Conservation (phyloP, 2,113 vertebrate genomes). For the Toxotes chatareus region DNA sequence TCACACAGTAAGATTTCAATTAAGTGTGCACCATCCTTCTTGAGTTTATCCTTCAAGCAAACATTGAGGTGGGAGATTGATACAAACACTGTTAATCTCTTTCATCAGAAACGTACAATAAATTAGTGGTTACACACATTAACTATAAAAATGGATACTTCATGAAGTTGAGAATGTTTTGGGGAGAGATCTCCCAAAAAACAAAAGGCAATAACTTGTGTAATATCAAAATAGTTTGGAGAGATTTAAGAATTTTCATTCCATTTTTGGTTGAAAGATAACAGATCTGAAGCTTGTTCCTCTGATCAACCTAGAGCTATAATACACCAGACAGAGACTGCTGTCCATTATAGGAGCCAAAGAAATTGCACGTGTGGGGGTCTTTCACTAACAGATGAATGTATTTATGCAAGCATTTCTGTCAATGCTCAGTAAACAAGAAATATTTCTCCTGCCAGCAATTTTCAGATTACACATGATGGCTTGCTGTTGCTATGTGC, state of each 20-base stretch:
- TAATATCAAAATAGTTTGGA: constrained; percentile 51
- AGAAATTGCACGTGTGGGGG: background rate
- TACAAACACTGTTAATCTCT: background rate
- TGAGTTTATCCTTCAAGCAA: constrained; percentile 7
- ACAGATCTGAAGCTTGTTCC: constrained; percentile 20
- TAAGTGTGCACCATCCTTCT: background rate
- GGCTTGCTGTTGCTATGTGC: constrained; percentile 5
- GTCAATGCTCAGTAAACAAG: constrained; percentile 21
- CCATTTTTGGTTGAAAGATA: constrained; percentile 47
- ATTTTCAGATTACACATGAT: background rate
- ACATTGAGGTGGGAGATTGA: background rate
- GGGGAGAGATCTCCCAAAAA: background rate
- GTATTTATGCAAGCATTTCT: background rate
- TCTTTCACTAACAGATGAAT: constrained; percentile 14
- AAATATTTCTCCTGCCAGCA: constrained; percentile 10
- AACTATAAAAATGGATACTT: constrained; percentile 36
- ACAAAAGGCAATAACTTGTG: constrained; percentile 64
- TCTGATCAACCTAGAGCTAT: constrained; percentile 12
- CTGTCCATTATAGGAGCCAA: constrained; percentile 9
- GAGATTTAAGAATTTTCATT: constrained; percentile 32
- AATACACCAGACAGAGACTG: constrained; percentile 12
- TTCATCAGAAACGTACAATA: constrained; percentile 24
- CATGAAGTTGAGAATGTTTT: constrained; percentile 24
- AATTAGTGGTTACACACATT: constrained; percentile 38
- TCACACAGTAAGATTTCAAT: constrained; percentile 29